Percentiles rank a stretch among this genome's conserved stretches.
These are phyloP conservation scores for Sebastes melanostomus DNA, from an alignment of 2,797 vertebrate genomes.

Conservation along the genomic window DNA sequence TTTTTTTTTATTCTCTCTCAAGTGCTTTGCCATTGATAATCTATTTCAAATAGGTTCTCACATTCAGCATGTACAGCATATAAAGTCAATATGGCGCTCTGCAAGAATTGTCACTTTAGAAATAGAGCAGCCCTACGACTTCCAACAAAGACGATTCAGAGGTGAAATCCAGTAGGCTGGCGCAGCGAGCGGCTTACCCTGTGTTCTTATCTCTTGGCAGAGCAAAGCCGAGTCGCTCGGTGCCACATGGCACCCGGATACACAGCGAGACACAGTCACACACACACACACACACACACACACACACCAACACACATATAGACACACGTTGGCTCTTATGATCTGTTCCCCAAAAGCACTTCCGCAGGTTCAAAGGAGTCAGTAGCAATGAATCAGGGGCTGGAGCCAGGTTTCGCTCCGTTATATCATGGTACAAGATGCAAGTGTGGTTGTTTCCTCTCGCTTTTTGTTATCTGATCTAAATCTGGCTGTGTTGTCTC, in stretches of 20 bases:
- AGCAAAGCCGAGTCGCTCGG: slow-evolving; percentile 66
- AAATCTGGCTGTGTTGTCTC: slow-evolving; percentile 9
- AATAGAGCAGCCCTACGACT: slow-evolving; percentile 58
- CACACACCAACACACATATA: slow-evolving; percentile 19
- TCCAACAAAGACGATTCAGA: slow-evolving; percentile 66
- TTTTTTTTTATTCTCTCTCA: background rate
- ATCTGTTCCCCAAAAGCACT: slow-evolving; percentile 67
- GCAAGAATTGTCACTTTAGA: slow-evolving; percentile 57
- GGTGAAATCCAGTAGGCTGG: slow-evolving; percentile 72
- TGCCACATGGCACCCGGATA: slow-evolving; percentile 81
- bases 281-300: slow-evolving; percentile 26
- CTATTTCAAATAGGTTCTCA: slow-evolving; percentile 44
- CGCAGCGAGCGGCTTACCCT: slow-evolving; percentile 69
- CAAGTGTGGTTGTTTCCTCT: background rate
- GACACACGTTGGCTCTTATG: slow-evolving; percentile 58
- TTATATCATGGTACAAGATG: slow-evolving; percentile 39
- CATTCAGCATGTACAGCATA: slow-evolving; percentile 24
- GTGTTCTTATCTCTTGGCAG: slow-evolving; percentile 79
- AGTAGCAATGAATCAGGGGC: slow-evolving; percentile 44
- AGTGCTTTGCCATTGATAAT: slow-evolving; percentile 49
- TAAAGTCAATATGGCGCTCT: slow-evolving; percentile 50
- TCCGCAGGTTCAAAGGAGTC: slow-evolving; percentile 68
- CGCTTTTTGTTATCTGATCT: slow-evolving; percentile 5
- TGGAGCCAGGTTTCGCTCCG: slow-evolving; percentile 29
- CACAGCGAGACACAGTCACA: slow-evolving; percentile 48